A percentile compares a stretch with the other conserved stretches of the same genome.
These are phyloP conservation scores for Uloborus plumipes DNA, from an alignment of 2,888 invertebrate species.

Conservation along the genomic window DNA sequence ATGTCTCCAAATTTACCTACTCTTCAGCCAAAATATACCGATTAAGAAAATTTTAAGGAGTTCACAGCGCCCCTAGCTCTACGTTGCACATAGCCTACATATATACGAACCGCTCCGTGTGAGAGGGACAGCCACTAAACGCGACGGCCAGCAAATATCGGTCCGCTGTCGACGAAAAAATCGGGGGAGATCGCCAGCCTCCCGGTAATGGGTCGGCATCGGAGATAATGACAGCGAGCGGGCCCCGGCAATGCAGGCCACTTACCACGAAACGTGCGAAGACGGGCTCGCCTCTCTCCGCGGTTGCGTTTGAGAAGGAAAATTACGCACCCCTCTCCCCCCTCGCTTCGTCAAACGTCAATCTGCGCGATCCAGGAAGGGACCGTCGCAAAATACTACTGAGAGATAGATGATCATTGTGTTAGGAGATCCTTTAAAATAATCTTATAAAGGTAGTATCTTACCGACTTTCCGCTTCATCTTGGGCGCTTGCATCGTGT, in stretches of 20 bases:
- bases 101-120: too few relatives aligned
- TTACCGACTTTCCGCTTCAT: too few relatives aligned
- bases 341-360: slow-evolving; percentile 22
- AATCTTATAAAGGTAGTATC: too few relatives aligned
- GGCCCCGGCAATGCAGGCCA: slow-evolving; percentile 37
- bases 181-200: slow-evolving; percentile 29
- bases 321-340: not conserved
- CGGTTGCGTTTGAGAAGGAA: slow-evolving; percentile 19
- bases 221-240: slow-evolving; percentile 44
- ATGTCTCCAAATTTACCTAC: too few relatives aligned
- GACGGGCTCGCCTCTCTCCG: slow-evolving; percentile 31
- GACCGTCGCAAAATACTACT: slow-evolving; percentile 10
- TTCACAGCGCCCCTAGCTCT: too few relatives aligned
- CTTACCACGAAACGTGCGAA: slow-evolving; percentile 46
- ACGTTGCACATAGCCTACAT: too few relatives aligned
- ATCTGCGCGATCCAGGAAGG: slow-evolving; percentile 17
- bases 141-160: not conserved
- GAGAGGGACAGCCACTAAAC: too few relatives aligned
- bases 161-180: slow-evolving; percentile 16
- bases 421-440: too few relatives aligned
- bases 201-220: slow-evolving; percentile 36
- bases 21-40: too few relatives aligned
- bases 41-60: too few relatives aligned
- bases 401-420: too few relatives aligned
- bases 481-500: too few relatives aligned